Evolutionary conservation across 2,113 vertebrate species (phyloP).

Genomic region (Megaleporinus macrocephalus): DNA sequence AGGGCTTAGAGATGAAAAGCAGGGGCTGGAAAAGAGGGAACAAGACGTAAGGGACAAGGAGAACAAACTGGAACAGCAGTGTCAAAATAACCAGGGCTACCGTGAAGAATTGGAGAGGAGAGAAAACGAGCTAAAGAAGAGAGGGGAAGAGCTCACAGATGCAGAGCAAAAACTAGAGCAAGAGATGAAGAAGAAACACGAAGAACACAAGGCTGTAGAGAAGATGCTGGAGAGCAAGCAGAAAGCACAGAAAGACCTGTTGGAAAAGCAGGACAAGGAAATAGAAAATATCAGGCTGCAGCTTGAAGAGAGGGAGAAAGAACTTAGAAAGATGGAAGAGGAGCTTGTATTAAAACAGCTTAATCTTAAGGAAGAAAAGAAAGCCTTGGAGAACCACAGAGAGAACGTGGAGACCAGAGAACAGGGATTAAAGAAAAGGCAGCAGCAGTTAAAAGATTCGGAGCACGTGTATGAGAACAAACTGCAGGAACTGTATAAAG

Average conservation of each 20-base stretch:
- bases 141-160: constrained; percentile 10
- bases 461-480: constrained; percentile 30
- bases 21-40: constrained; percentile 35
- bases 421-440: constrained; percentile 35
- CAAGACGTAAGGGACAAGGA: constrained; percentile 34
- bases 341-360: constrained; percentile 42
- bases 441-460: constrained; percentile 14
- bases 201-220: constrained; percentile 18
- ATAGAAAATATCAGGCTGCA: constrained; percentile 42
- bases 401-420: constrained; percentile 29
- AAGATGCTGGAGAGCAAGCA: constrained; percentile 28
- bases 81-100: constrained; percentile 4
- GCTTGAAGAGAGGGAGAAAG: constrained; percentile 48
- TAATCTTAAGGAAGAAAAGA: constrained; percentile 43
- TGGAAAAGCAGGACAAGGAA: constrained; percentile 50
- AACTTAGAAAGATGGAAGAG: constrained; percentile 46
- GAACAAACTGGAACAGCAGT: constrained; percentile 26
- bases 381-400: constrained; percentile 19
- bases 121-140: constrained; percentile 29
- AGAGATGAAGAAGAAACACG: constrained; percentile 34
- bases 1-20: constrained; percentile 31
- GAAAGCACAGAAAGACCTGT: constrained; percentile 28
- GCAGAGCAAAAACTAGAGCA: constrained; percentile 6
- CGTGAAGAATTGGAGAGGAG: constrained; percentile 32
- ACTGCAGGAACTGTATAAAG: constrained; percentile 12